phyloP scores from a whole-genome alignment of 2,888 invertebrate genomes.

The Watsonalla cultraria region DNA sequence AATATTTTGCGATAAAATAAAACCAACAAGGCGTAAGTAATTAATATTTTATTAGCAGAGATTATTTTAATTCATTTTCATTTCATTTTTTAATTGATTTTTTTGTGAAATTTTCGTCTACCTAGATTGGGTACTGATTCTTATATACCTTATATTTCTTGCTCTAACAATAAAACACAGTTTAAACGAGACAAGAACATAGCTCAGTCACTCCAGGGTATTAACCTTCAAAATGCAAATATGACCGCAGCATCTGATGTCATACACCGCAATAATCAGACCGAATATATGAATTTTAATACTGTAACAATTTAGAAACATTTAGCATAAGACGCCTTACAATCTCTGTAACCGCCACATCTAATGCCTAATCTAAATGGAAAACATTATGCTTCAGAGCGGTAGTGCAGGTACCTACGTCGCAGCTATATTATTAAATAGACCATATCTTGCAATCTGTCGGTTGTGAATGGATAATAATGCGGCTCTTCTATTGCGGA shows the following conservation, averaged over 20 bases:
- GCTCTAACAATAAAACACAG: no score
- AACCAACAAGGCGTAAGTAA: no score
- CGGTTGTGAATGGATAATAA: constrained; percentile 62
- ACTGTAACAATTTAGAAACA: not conserved
- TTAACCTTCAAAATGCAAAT: constrained; percentile 14
- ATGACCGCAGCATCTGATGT: constrained; percentile 9
- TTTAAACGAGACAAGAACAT: not conserved
- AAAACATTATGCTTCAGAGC: constrained; percentile 27
- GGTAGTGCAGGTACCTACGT: constrained; percentile 28
- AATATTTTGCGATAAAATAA: no score
- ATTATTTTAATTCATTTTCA: no score
- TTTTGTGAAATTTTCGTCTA: no score
- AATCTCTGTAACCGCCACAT: constrained; percentile 11
- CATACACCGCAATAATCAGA: not conserved
- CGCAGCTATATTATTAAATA: constrained; percentile 57
- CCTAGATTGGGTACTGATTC: no score
- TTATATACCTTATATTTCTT: no score
- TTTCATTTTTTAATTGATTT: no score
- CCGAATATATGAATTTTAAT: not conserved
- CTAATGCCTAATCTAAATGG: constrained; percentile 23
- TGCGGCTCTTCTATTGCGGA: constrained; percentile 50
- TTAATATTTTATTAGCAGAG: no score
- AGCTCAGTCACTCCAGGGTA: constrained; percentile 10
- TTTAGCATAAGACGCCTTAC: not conserved
- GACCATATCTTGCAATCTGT: constrained; percentile 59